These are phyloP conservation scores for Meteorus colon DNA, from an alignment of 2,888 invertebrate species.

Conservation along the genomic window DNA sequence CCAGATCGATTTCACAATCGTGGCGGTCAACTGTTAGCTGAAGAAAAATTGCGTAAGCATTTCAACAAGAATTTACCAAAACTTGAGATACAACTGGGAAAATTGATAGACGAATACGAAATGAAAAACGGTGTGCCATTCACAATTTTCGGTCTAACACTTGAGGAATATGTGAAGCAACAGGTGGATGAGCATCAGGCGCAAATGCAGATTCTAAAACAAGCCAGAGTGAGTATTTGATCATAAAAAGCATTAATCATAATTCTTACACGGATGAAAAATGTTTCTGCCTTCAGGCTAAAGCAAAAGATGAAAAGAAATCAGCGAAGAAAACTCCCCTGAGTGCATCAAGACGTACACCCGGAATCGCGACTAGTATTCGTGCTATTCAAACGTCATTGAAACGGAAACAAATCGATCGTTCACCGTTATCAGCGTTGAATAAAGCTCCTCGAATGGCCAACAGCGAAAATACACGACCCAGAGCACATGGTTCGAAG, in stretches of 20 bases:
- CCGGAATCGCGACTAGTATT: constrained; percentile 55
- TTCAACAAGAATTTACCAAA: constrained; percentile 83
- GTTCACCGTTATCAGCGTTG: constrained; percentile 59
- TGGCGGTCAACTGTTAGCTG: constrained; percentile 88
- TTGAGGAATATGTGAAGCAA: constrained; percentile 78
- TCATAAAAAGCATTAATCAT: background rate
- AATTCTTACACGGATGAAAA: background rate
- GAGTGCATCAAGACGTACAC: constrained; percentile 64
- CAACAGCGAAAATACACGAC: constrained; percentile 55
- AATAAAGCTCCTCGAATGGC: constrained; percentile 57
- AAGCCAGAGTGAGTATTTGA: constrained; percentile 27
- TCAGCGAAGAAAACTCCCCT: constrained; percentile 64
- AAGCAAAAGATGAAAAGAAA: constrained; percentile 68
- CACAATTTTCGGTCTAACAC: constrained; percentile 78
- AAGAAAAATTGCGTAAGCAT: constrained; percentile 90
- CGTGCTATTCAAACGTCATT: constrained; percentile 58
- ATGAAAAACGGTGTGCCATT: constrained; percentile 76
- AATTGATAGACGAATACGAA: constrained; percentile 77
- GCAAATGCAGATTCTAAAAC: constrained; percentile 70
- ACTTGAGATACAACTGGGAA: constrained; percentile 80
- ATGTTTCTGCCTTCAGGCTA: constrained; percentile 70
- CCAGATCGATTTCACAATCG: constrained; percentile 90
- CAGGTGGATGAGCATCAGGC: constrained; percentile 79
- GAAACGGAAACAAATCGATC: constrained; percentile 64
- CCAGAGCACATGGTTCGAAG: constrained; percentile 52